phyloP scores from a whole-genome alignment of 2,888 invertebrate species.

The Rhagophthalmus giganteus region DNA sequence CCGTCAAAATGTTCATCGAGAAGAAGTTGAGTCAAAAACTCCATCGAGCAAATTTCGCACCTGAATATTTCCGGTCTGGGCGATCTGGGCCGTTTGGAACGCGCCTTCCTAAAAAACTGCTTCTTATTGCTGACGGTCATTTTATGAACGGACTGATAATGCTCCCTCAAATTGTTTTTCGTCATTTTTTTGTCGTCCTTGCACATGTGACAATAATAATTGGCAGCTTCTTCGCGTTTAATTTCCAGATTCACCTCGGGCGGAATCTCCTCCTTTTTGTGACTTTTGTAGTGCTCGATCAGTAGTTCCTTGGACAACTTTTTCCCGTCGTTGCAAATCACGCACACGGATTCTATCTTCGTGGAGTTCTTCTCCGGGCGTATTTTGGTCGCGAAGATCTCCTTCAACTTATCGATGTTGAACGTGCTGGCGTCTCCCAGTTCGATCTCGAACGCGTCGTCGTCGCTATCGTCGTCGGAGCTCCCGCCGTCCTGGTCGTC shows the following conservation, averaged over 20 bases:
- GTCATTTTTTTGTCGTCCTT: constrained; percentile 17
- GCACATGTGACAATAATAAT: constrained; percentile 25
- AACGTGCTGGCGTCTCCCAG: not conserved
- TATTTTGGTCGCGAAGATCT: not conserved
- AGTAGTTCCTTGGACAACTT: constrained; percentile 14
- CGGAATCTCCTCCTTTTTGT: constrained; percentile 3
- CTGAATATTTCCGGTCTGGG: constrained; percentile 23
- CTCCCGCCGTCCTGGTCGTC: no score
- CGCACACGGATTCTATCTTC: constrained; percentile 6
- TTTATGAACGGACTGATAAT: constrained; percentile 12
- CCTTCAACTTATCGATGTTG: not conserved
- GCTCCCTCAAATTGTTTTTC: constrained; percentile 16
- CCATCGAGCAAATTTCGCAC: constrained; percentile 24
- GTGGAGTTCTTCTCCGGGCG: no score
- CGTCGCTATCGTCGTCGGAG: not conserved
- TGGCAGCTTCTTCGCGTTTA: not conserved
- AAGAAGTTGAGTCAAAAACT: constrained; percentile 8
- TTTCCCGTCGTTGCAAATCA: constrained; percentile 19
- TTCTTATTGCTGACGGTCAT: constrained; percentile 11
- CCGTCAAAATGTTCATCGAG: constrained; percentile 21
- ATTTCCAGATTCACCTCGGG: not conserved
- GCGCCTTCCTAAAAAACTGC: constrained; percentile 18
- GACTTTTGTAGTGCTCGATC: constrained; percentile 15
- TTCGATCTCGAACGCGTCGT: not conserved
- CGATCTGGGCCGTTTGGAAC: constrained; percentile 18